Evolutionary conservation across 2,888 invertebrate species (phyloP).

Genomic region (Ernsta delagoae): DNA sequence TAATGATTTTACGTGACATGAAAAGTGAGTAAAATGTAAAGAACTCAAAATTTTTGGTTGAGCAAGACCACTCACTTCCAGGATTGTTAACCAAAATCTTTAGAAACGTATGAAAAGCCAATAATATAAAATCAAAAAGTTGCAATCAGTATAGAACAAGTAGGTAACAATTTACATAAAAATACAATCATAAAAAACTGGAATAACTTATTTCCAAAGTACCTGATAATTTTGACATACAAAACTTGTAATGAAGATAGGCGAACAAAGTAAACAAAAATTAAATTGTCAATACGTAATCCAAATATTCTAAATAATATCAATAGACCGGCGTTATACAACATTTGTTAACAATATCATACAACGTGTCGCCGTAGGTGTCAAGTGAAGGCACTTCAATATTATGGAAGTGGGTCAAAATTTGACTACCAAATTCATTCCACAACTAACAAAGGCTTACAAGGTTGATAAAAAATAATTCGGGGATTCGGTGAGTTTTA

Average conservation of each 20-base stretch:
- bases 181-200: too few species aligned
- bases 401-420: constrained; percentile 32
- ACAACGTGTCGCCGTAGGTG: constrained; percentile 14
- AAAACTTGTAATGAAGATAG: not conserved
- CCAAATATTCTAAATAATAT: not conserved
- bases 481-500: not conserved
- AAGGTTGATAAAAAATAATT: constrained; percentile 16
- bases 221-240: too few species aligned
- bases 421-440: constrained; percentile 34
- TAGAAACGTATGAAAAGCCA: too few species aligned
- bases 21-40: too few species aligned
- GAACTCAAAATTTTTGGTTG: too few species aligned
- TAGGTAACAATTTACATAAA: too few species aligned
- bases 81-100: too few species aligned
- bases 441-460: constrained; percentile 23
- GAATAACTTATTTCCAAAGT: too few species aligned
- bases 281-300: not conserved
- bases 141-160: too few species aligned
- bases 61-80: too few species aligned
- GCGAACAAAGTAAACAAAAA: not conserved
- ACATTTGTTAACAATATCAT: constrained; percentile 13
- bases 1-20: too few species aligned
- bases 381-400: constrained; percentile 20
- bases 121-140: too few species aligned
- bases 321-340: not conserved